Evolutionary conservation across 2,888 invertebrate species (phyloP), one percentile per base, ranked within the genome.

Genomic region (Camponotus fellah): DNA sequence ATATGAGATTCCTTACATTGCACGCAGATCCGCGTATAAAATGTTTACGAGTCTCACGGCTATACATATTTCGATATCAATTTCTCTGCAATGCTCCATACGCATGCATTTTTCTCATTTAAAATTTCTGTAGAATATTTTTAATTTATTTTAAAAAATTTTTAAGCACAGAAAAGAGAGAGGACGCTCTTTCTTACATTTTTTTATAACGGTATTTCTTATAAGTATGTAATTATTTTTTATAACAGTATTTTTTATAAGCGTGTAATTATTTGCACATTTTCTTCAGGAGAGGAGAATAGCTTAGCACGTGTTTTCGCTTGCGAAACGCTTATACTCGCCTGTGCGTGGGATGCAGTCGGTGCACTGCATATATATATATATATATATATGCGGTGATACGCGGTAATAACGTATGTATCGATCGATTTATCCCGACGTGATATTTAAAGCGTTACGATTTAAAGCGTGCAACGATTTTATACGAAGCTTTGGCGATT

Each of bases 401-500:
- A 58, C 76, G 56, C n/a, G 32, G 58, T 56, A 83, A 65, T 37
- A 66, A 56, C 72, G 81, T 80, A 81, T 64, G 71, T 81, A 64
- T 81, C 72, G 81, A 81, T 83, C 81, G 83, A 81, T 83, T 83
- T 81, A 81, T 64, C 56, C 53, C 62, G 75, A 82, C 64, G 75
- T 53, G 49, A 53, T 53, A n/a, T 53, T 53, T 53, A 53, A 49
- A 12, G 43, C 12, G 12, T 43, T 10, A 1, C 10, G 43, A 34
- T 21, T 74, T 71, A 68, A 82, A 69, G 62, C 68, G 82, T 82
- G 82, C 62, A 56, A 69, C 64, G 68, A 82, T 84, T 82, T 84
- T 43, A 68, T 75, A 82, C 84, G 60, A 75, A 43, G 74, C 34
- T 43, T 49, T 56, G 69, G 62, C 62, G 74, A 87, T 85, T 80